These are phyloP conservation scores for Xanthorhoe spadicearia DNA, from an alignment of 2,888 invertebrate genomes.

Conservation along the genomic window DNA sequence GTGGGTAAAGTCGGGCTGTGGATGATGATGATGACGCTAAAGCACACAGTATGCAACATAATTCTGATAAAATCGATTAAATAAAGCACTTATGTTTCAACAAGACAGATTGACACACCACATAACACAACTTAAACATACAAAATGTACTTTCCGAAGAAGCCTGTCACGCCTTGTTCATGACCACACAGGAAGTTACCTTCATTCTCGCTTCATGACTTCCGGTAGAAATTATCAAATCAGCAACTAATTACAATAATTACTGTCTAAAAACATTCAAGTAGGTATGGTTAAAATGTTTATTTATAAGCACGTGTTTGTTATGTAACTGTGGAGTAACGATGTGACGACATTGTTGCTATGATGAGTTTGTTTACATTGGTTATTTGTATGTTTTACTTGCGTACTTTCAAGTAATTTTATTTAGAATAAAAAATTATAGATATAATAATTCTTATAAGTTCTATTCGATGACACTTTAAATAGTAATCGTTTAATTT, in stretches of 20 bases:
- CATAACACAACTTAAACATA: not conserved
- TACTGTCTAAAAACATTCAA: conserved; percentile 15
- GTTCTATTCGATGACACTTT: no score
- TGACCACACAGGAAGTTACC: conserved; percentile 54
- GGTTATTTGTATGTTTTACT: not conserved
- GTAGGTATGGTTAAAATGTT: not conserved
- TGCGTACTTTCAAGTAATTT: no score
- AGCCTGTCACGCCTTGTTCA: conserved; percentile 32
- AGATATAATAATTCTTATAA: no score
- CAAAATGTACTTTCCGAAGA: conserved; percentile 6
- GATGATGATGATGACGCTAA: no score
- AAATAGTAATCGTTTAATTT: no score
- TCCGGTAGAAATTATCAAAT: conserved; percentile 65
- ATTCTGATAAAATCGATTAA: not conserved
- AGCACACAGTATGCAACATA: no score
- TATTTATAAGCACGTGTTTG: conserved; percentile 25
- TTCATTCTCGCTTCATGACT: conserved; percentile 49
- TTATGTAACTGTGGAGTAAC: conserved; percentile 46
- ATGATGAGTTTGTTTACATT: not conserved
- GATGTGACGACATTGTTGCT: conserved; percentile 3
- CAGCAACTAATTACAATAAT: conserved; percentile 27
- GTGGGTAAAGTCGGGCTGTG: no score
- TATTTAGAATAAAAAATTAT: no score
- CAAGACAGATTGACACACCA: not conserved
- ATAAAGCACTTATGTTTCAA: not conserved